phyloP scores from a whole-genome alignment of 1,140 invertebrate genomes.

The Hylaeus volcanicus region DNA sequence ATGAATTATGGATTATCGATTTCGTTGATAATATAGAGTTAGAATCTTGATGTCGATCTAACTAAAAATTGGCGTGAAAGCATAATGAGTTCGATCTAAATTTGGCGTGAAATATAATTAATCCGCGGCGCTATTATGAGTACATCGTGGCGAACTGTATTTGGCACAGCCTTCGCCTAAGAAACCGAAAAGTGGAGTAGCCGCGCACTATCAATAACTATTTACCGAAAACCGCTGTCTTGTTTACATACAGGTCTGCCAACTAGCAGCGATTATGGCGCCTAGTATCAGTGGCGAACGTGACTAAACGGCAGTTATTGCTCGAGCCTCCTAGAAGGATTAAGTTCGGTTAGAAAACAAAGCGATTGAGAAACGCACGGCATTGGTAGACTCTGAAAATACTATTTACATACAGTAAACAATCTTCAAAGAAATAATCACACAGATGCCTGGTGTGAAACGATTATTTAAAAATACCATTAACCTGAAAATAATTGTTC shows the following conservation, averaged over 20 bases:
- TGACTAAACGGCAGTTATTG: slow-evolving; percentile 29
- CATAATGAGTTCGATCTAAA: not conserved
- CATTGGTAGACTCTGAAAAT: not conserved
- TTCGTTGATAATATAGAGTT: too few species aligned
- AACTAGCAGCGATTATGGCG: slow-evolving; percentile 43
- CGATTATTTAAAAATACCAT: too few species aligned
- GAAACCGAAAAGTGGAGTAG: slow-evolving; percentile 26
- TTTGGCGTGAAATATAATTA: not conserved
- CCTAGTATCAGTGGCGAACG: slow-evolving; percentile 50
- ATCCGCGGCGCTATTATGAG: not conserved
- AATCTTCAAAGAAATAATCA: too few species aligned
- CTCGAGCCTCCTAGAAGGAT: slow-evolving; percentile 21
- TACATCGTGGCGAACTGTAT: slow-evolving; percentile 23
- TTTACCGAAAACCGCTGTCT: slow-evolving; percentile 40
- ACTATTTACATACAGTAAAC: not conserved
- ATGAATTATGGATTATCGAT: not conserved
- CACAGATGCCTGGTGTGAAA: too few species aligned
- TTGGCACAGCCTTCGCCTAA: slow-evolving; percentile 21
- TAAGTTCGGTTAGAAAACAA: slow-evolving; percentile 21
- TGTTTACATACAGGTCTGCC: slow-evolving; percentile 50
- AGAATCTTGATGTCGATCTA: too few species aligned
- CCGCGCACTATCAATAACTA: slow-evolving; percentile 33
- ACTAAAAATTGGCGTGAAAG: too few species aligned
- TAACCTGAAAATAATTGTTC: too few species aligned
- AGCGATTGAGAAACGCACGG: not conserved